phyloP scores from a whole-genome alignment of 2,113 vertebrate genomes.

The Trinectes maculatus region DNA sequence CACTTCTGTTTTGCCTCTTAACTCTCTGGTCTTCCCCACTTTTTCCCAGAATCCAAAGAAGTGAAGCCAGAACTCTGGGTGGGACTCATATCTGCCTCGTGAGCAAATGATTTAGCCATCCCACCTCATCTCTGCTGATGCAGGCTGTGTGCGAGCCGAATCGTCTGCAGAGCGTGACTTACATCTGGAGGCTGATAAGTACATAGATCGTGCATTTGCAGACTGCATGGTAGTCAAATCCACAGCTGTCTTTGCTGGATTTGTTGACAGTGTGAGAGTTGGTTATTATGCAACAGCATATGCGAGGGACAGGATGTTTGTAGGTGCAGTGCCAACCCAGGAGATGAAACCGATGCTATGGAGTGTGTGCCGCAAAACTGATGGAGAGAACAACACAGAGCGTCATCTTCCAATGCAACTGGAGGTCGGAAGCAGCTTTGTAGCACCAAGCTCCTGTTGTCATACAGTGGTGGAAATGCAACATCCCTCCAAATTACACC shows the following conservation, averaged over 20 bases:
- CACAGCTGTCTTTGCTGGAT: slow-evolving; percentile 4
- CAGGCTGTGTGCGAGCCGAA: slow-evolving; percentile 28
- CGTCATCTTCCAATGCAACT: slow-evolving; percentile 48
- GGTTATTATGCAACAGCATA: slow-evolving; percentile 12
- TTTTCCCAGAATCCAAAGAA: slow-evolving; percentile 35
- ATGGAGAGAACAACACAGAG: slow-evolving; percentile 43
- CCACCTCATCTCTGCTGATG: slow-evolving; percentile 13
- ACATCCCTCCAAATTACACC: slow-evolving; percentile 44
- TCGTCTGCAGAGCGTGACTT: slow-evolving; percentile 42
- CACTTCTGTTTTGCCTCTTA: slow-evolving; percentile 2
- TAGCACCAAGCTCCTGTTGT: slow-evolving; percentile 21
- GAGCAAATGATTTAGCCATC: slow-evolving; percentile 55
- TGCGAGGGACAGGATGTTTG: slow-evolving; percentile 14
- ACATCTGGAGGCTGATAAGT: no score
- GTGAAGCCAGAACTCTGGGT: slow-evolving; percentile 40
- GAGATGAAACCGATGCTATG: slow-evolving; percentile 39
- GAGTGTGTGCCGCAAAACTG: slow-evolving; percentile 35
- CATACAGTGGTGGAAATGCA: slow-evolving; percentile 40
- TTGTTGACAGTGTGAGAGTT: slow-evolving; percentile 10
- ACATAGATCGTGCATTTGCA: slow-evolving; percentile 29
- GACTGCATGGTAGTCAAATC: slow-evolving; percentile 6
- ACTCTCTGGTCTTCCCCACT: not conserved
- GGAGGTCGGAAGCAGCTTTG: slow-evolving; percentile 48
- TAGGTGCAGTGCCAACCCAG: slow-evolving; percentile 2
- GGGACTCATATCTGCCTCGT: slow-evolving; percentile 45